These are phyloP conservation scores for Asobara japonica DNA, from an alignment of 1,140 invertebrate genomes.

Conservation along the genomic window DNA sequence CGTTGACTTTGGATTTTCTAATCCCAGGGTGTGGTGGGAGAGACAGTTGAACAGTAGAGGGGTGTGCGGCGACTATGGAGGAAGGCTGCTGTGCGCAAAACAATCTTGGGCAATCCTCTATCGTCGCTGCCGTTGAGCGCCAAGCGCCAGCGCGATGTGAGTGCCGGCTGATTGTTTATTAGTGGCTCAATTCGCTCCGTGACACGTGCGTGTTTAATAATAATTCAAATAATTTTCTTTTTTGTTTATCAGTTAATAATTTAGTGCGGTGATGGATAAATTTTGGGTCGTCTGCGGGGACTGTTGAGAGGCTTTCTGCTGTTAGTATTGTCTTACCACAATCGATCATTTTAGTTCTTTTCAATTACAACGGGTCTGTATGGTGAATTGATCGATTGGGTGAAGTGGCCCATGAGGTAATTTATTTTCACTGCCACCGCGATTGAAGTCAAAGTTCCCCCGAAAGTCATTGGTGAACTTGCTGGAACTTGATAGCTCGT, in stretches of 20 bases:
- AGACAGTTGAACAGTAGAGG: constrained; percentile 41
- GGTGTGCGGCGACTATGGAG: constrained; percentile 35
- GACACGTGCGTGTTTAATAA: constrained; percentile 54
- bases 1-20: constrained; percentile 62
- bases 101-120: constrained; percentile 38
- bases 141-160: constrained; percentile 28
- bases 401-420: too few relatives aligned
- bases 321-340: too few relatives aligned
- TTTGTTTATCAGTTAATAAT: background rate
- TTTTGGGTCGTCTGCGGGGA: too few relatives aligned
- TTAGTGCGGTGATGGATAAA: constrained; percentile 18
- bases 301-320: too few relatives aligned
- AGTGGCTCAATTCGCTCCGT: constrained; percentile 58
- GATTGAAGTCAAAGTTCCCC: too few relatives aligned
- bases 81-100: constrained; percentile 39
- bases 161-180: constrained; percentile 40
- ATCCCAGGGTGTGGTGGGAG: constrained; percentile 60
- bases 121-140: constrained; percentile 4
- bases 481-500: too few relatives aligned
- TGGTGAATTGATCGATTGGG: too few relatives aligned
- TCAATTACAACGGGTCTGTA: too few relatives aligned
- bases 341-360: too few relatives aligned
- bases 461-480: too few relatives aligned
- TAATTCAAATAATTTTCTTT: background rate
- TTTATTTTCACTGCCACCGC: too few relatives aligned